These are phyloP conservation scores for Protobothrops flavoviridis DNA, from an alignment of 2,113 vertebrate genomes.

Conservation along the genomic window DNA sequence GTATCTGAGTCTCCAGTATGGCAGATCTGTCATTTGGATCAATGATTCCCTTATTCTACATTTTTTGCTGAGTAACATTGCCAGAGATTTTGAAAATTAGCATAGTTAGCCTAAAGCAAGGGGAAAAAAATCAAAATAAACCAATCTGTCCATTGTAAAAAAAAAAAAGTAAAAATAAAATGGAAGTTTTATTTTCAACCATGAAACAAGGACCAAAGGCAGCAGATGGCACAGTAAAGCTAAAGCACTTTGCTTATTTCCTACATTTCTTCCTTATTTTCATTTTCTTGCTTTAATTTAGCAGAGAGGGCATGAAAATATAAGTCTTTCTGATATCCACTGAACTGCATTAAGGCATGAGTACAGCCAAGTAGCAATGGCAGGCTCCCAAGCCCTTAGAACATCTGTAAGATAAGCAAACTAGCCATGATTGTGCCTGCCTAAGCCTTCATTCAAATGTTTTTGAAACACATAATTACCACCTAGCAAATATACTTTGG, in stretches of 20 bases:
- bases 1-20: background rate
- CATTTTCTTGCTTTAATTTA: background rate
- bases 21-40: background rate
- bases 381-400: background rate
- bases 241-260: background rate
- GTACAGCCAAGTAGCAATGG: background rate
- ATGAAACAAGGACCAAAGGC: background rate
- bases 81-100: background rate
- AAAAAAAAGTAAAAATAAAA: background rate
- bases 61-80: background rate
- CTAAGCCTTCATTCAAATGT: slow-evolving; percentile 54
- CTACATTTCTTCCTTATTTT: background rate
- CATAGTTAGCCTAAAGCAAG: background rate
- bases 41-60: background rate
- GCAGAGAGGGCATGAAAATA: background rate
- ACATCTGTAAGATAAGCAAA: background rate
- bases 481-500: slow-evolving; percentile 49
- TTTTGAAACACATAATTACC: slow-evolving; percentile 43
- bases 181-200: background rate
- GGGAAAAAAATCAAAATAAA: background rate
- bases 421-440: slow-evolving; percentile 20
- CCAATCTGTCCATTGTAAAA: background rate
- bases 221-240: background rate
- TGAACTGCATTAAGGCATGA: background rate
- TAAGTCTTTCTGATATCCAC: background rate